Conservation (phyloP, 2,797 vertebrate species). For the Pseudopleuronectes americanus region DNA sequence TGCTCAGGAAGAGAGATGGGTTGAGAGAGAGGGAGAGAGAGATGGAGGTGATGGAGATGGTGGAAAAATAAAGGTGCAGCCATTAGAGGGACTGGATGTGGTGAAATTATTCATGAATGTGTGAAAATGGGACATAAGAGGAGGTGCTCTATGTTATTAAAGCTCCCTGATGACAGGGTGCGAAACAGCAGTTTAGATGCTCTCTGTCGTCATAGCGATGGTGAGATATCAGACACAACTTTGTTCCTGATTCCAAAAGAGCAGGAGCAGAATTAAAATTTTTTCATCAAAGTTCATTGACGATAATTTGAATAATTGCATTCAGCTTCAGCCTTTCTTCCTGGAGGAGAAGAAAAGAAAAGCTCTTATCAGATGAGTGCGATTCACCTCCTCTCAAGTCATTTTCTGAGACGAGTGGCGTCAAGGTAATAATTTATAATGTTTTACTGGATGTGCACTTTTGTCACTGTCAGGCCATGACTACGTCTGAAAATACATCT, state of each 20-base stretch:
- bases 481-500: neutral
- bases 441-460: neutral
- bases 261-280: slow-evolving; percentile 9
- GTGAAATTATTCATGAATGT: slow-evolving; percentile 70
- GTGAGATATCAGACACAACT: slow-evolving; percentile 16
- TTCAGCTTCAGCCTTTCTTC: slow-evolving; percentile 23
- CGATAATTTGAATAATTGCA: slow-evolving; percentile 2
- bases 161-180: slow-evolving; percentile 59
- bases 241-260: slow-evolving; percentile 16
- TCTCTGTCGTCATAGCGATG: slow-evolving; percentile 71
- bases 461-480: neutral
- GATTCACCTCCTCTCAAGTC: slow-evolving; percentile 24
- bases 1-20: slow-evolving; percentile 46
- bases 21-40: slow-evolving; percentile 34
- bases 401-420: slow-evolving; percentile 10
- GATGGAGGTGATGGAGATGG: slow-evolving; percentile 20
- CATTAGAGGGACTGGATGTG: slow-evolving; percentile 61
- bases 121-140: slow-evolving; percentile 76
- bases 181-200: slow-evolving; percentile 66
- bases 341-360: neutral
- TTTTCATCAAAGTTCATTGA: slow-evolving; percentile 5
- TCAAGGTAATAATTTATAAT: neutral
- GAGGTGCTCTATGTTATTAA: slow-evolving; percentile 74
- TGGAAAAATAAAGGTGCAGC: slow-evolving; percentile 41
- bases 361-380: slow-evolving; percentile 25